Conservation (phyloP, 2,113 vertebrate genomes). For the Plotosus lineatus region DNA sequence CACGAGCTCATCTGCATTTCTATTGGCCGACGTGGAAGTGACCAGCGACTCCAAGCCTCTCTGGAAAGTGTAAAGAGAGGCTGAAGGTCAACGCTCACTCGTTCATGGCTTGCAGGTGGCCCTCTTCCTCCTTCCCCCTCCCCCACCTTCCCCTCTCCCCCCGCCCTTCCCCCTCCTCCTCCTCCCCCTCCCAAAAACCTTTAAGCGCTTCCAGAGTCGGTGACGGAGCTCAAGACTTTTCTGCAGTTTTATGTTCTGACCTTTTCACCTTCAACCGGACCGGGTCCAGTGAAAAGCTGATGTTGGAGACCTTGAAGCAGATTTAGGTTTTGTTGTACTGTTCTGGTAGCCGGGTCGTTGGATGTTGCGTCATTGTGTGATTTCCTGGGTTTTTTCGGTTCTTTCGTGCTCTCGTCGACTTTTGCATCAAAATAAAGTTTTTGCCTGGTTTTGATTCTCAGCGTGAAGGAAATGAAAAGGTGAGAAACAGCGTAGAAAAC, state of each 20-base stretch:
- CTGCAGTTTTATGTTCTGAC: slow-evolving; percentile 10
- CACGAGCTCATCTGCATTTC: slow-evolving; percentile 88
- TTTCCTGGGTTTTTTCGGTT: background rate
- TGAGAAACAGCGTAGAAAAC: background rate
- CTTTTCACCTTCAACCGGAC: slow-evolving; percentile 17
- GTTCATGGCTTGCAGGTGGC: slow-evolving; percentile 73
- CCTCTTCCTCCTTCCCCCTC: slow-evolving; percentile 69
- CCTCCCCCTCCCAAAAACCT: slow-evolving; percentile 68
- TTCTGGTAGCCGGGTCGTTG: background rate
- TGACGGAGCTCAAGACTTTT: slow-evolving; percentile 27
- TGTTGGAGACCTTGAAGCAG: slow-evolving; percentile 11
- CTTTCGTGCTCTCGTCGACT: background rate
- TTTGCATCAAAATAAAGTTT: background rate
- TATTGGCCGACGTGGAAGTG: slow-evolving; percentile 85
- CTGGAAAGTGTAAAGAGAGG: slow-evolving; percentile 58
- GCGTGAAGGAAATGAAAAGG: background rate
- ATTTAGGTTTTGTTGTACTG: slow-evolving; percentile 5
- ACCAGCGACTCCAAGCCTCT: slow-evolving; percentile 75
- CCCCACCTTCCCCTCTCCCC: slow-evolving; percentile 69
- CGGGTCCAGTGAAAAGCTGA: slow-evolving; percentile 7
- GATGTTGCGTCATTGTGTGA: background rate
- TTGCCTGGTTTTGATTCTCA: background rate
- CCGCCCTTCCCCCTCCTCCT: slow-evolving; percentile 69
- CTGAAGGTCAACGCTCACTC: slow-evolving; percentile 81
- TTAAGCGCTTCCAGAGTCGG: slow-evolving; percentile 65